Base-by-base conservation (phyloP, 1,140 invertebrate genomes). In the Caenorhabditis latens region DNA sequence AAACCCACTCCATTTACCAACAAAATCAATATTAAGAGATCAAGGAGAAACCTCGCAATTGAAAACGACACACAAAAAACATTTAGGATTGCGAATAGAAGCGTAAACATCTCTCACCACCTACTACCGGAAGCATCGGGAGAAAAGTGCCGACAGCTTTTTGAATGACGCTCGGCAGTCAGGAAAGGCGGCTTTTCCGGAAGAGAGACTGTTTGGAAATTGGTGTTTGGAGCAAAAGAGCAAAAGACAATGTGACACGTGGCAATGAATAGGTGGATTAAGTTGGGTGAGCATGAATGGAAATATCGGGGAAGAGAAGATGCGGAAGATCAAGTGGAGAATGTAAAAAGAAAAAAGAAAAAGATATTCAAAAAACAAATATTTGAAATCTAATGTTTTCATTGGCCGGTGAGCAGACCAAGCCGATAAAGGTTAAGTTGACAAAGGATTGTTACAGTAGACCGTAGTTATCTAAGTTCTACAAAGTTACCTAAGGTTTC, bases 161-260 rank as follows among this genome's bases (percentile, higher is more conserved):
- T 71, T 46, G 65, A 71, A 71, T 71, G 65, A 71, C 65, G 65
- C 65, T 40, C 21, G 21, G 11, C 16, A 19, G 24, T 40, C 65
- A 4, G 65, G 46, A 71, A 32, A 63, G 61, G 61, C 61, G 61
- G 61, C 61, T 63, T 63, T 63, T 14, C 61, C 13, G 55, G 50
- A 14, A 40, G 32, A 63, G 24, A 32, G 61, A 21, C n/a, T 63
- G 19, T 21, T 19, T 32, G n/a, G 24, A 11, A 24, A 32, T 21
- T 13, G 61, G 19, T 63, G 61, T 63, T 24, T 63, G 61, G 21
- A 21, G n/a, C 57, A 58, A 21, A 21, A 13, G 61, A 63, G 61
- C 65, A 43, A 71, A 71, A 46, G 42, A 71, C 65, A 71, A 71
- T 71, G 42, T 71, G 42, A 53, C 50, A 53, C 50, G 50, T 53